Conservation (phyloP, 2,888 invertebrate species). For the Macropis europaea region DNA sequence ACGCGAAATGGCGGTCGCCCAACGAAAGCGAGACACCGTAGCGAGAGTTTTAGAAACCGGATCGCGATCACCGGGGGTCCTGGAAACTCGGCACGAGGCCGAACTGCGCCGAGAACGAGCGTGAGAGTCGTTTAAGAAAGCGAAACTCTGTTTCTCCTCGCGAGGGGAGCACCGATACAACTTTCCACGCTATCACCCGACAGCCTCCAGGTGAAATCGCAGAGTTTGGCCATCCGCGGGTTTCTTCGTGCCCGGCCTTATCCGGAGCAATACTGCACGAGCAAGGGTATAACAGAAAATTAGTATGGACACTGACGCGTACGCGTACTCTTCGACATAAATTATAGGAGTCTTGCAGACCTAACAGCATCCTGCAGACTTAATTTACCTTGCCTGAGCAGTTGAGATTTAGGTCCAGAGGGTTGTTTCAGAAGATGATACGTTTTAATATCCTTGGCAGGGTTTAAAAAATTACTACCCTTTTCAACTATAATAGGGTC, state of each 20-base stretch:
- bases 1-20: slow-evolving; percentile 57
- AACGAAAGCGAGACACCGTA: slow-evolving; percentile 67
- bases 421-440: too few species aligned
- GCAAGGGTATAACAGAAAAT: too few species aligned
- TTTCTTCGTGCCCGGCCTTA: not conserved
- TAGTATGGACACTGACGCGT: too few species aligned
- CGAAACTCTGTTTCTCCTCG: slow-evolving; percentile 64
- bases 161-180: slow-evolving; percentile 30
- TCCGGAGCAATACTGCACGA: too few species aligned
- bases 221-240: not conserved
- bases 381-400: too few species aligned
- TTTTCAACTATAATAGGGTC: too few species aligned
- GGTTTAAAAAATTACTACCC: too few species aligned
- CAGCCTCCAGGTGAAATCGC: slow-evolving; percentile 63
- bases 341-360: too few species aligned
- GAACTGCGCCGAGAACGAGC: slow-evolving; percentile 57
- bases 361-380: too few species aligned
- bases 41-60: slow-evolving; percentile 76
- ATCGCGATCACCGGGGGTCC: slow-evolving; percentile 67
- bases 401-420: too few species aligned
- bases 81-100: slow-evolving; percentile 63
- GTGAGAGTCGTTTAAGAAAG: slow-evolving; percentile 71
- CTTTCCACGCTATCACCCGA: slow-evolving; percentile 55
- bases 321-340: not conserved
- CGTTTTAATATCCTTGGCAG: too few species aligned